A percentile compares a stretch with the other conserved stretches of the same genome.
These are phyloP conservation scores for Xiphorhynchus elegans DNA, from an alignment of 2,113 vertebrate species.

Conservation along the genomic window DNA sequence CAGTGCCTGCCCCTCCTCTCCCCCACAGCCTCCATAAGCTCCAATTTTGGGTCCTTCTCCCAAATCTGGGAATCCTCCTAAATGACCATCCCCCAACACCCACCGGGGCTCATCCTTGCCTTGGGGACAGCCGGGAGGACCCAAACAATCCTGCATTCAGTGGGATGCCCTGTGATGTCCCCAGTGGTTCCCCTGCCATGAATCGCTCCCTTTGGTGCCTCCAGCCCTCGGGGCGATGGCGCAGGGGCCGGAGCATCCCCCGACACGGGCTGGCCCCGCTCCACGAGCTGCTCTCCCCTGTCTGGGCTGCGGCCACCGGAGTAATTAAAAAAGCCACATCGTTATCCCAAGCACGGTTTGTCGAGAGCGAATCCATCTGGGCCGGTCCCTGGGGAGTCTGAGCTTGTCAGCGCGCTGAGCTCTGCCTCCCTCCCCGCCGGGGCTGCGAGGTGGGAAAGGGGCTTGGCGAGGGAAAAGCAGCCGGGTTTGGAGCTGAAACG, in stretches of 20 bases:
- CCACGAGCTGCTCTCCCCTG: no score
- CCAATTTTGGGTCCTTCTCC: no score
- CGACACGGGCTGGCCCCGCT: no score
- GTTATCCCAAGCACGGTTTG: not conserved
- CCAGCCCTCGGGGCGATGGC: no score
- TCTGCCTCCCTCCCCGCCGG: not conserved
- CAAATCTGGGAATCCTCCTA: no score
- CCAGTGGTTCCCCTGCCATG: no score
- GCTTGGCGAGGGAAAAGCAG: not conserved
- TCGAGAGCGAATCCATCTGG: slow-evolving; percentile 3
- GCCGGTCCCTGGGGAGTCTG: not conserved
- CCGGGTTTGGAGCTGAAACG: not conserved
- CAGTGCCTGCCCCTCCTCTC: not conserved
- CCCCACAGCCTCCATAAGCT: not conserved
- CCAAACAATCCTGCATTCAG: no score
- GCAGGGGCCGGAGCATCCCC: no score
- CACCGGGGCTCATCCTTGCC: no score
- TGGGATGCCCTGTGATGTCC: no score
- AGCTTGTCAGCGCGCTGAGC: not conserved
- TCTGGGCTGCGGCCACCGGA: not conserved
- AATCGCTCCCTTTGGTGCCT: no score
- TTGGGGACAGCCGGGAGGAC: no score
- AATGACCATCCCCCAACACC: not conserved
- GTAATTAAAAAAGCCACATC: not conserved
- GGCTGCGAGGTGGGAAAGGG: not conserved